Base-by-base conservation (phyloP, 2,113 vertebrate species). In the Actenoides lindsayi region DNA sequence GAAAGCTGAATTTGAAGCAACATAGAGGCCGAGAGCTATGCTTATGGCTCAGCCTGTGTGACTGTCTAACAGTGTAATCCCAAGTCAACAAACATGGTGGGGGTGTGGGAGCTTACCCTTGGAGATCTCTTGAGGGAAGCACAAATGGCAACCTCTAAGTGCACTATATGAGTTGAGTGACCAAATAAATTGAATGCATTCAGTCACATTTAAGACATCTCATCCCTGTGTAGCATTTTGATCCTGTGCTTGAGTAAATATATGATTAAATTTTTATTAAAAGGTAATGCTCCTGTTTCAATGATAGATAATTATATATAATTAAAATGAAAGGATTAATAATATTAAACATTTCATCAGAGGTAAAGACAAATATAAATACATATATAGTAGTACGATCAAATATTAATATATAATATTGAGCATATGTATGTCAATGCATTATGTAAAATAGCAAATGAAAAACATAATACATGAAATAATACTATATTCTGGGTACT, bases 181-280 rank as follows among this genome's bases (percentile, higher is more conserved):
- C 95, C 96, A 95, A 94, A 95, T 83, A 75, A 87, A 89, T 57
- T 27, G 33, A 89, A 82, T 67, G 70, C 31, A 56, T 83, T 82
- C 93, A 96, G 95, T 95, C 56, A 70, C 91, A 96, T 97, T 70
- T 81, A 85, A 95, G 82, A 62, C 86, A 33, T 95, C 76, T 76
- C 73, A 81, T 78, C 68, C 12, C 10, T 21, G 53, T 82, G 60
- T 30, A 91, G 93, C 78, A 69, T 95, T 93, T 95, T 97, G 87
- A 93, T 90, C 89, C 87, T 62, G 44, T 90, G 63, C 86, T 85
- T 73, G 56, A 92, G 89, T 87, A 92, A 90, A 86, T 76, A 75
- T 87, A 88, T 90, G 83, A 97, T 96, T 96, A 94, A 96, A 96
- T 75, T 94, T 96, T 95, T 96, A 97, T 97, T 97, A 94, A 97